A percentile compares a stretch with the other conserved stretches of the same genome.
These are phyloP conservation scores for Muscicapa comitata DNA, from an alignment of 2,797 vertebrate species.

Conservation along the genomic window DNA sequence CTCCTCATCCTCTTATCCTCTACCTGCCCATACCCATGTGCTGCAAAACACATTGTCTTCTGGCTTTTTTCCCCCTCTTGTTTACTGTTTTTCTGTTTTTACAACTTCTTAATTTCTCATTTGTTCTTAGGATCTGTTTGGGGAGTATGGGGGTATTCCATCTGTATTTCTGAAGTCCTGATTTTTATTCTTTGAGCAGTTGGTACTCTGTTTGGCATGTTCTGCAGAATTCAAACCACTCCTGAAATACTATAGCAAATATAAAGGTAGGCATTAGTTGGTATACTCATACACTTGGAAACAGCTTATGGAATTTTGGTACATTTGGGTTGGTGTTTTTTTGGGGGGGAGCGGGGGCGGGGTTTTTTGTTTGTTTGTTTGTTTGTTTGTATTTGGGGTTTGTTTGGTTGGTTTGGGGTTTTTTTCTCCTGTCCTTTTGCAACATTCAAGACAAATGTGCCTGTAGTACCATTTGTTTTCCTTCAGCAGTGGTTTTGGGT, in stretches of 20 bases:
- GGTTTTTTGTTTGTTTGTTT: no score
- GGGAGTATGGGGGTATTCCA: fast-evolving
- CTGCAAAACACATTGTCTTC: neutral
- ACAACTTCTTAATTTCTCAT: neutral
- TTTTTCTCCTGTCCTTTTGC: neutral
- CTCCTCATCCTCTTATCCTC: neutral
- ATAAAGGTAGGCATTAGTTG: neutral
- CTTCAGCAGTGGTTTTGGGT: neutral
- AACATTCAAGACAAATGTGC: neutral
- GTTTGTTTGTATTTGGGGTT: neutral
- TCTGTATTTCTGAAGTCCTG: neutral
- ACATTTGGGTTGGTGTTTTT: neutral
- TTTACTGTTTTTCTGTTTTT: neutral
- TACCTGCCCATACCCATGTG: neutral
- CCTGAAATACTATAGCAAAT: neutral
- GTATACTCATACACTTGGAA: neutral
- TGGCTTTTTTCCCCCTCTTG: neutral
- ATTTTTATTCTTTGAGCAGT: neutral
- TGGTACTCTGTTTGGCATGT: neutral
- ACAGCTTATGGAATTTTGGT: neutral
- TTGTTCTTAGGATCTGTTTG: neutral
- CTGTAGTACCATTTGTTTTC: neutral
- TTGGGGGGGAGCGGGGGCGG: fast-evolving
- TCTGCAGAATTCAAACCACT: neutral
- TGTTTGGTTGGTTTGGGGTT: fast-evolving